phyloP scores from a whole-genome alignment of 2,797 vertebrate species.

The Poeciliopsis gracilis region DNA sequence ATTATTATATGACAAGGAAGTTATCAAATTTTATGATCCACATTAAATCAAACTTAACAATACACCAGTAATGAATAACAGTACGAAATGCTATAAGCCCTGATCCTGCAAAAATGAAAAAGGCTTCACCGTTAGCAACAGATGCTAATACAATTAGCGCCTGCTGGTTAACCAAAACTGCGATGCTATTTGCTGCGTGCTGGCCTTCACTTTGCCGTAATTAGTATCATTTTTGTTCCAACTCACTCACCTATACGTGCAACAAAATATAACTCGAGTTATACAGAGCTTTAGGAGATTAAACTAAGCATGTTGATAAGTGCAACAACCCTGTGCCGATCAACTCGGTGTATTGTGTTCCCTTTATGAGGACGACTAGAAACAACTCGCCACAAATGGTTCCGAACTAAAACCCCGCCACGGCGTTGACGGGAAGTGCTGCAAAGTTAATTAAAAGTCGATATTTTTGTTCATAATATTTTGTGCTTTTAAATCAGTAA shows the following conservation, averaged over 20 bases:
- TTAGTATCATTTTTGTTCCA: fast-evolving
- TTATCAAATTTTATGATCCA: not conserved
- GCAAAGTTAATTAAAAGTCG: too few relatives aligned
- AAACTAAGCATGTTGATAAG: not conserved
- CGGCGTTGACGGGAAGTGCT: not conserved
- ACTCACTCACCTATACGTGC: not conserved
- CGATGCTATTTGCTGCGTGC: not conserved
- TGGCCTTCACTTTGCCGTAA: not conserved
- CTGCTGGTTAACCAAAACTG: not conserved
- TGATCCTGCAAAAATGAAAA: not conserved
- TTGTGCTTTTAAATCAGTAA: too few relatives aligned
- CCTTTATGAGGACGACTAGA: constrained; percentile 11
- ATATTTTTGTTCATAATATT: too few relatives aligned
- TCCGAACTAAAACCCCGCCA: not conserved
- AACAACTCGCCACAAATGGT: constrained; percentile 29
- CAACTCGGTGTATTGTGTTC: constrained; percentile 17
- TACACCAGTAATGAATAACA: not conserved
- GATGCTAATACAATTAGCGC: constrained; percentile 21
- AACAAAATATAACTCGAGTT: not conserved
- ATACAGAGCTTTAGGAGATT: fast-evolving
- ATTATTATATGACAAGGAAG: not conserved
- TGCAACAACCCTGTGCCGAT: not conserved
- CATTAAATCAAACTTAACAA: not conserved
- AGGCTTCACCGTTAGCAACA: constrained; percentile 21
- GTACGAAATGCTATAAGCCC: not conserved